These are phyloP conservation scores for Chloroceryle aenea DNA, from an alignment of 2,113 vertebrate species.

Conservation along the genomic window DNA sequence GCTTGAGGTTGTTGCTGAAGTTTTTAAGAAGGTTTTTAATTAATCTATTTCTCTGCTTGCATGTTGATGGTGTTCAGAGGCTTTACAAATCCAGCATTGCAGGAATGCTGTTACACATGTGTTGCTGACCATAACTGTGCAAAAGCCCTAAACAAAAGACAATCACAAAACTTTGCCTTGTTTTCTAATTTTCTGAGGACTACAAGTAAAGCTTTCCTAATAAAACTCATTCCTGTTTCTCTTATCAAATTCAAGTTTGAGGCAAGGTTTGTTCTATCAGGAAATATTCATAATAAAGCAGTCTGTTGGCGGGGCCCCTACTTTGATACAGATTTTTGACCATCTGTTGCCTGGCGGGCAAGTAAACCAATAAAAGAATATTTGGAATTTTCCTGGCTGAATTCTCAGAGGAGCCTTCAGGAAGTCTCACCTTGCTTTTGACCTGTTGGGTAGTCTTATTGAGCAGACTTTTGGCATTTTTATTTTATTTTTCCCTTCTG, in stretches of 20 bases:
- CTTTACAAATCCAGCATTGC: neutral
- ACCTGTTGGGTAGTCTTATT: constrained; percentile 8
- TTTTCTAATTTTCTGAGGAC: neutral
- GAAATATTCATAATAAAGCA: neutral
- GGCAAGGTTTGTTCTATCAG: neutral
- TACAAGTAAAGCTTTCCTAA: neutral
- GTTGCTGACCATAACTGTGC: neutral
- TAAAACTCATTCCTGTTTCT: neutral
- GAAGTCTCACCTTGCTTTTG: constrained; percentile 41
- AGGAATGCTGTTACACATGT: neutral
- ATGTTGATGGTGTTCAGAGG: neutral
- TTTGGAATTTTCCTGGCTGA: constrained; percentile 9
- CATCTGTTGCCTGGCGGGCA: constrained; percentile 27
- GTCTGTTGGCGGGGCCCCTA: neutral
- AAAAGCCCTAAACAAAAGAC: neutral
- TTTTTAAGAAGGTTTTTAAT: neutral
- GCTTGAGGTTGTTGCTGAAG: neutral
- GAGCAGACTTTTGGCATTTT: neutral
- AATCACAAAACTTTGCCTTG: neutral
- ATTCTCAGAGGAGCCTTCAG: neutral
- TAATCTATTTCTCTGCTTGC: neutral
- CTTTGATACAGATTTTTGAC: neutral
- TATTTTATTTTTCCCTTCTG: neutral
- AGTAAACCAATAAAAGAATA: constrained; percentile 29
- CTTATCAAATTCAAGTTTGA: neutral